Evolutionary conservation across 2,113 vertebrate species (phyloP), one percentile per base, ranked within the genome.

Genomic region (Uria aalge): DNA sequence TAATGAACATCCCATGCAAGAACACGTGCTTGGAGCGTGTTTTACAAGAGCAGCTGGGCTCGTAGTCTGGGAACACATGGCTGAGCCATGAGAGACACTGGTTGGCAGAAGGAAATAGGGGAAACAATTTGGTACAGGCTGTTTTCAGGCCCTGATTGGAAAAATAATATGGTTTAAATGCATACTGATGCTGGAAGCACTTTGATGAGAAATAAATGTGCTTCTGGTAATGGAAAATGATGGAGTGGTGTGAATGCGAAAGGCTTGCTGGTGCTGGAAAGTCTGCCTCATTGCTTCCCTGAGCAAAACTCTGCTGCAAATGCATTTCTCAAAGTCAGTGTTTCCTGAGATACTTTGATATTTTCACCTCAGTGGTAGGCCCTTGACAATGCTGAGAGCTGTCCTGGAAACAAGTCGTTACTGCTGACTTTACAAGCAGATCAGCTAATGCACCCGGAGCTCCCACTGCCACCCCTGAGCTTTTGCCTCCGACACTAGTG

Each of bases 31-130:
- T 36, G 57, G 47, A 91, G 47, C 0, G 0, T 30, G 45, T 60
- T 50, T 95, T 90, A 62, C 76, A 68, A 59, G 56, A 88, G 64
- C 94, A 93, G 68, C 92, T 97, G 82, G 62, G 59, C 80, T 95
- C 0, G 14, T 57, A 92, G 88, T 41, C 50, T 63, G 69, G 73
- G 76, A 90, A 74, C 94, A 96, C 94, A 91, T 82, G 95, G 85
- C 88, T 72, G 80, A 78, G 76, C 94, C 92, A 89, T 64, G 95
- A 92, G 82, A 86, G 88, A 60, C 52, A 9, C 38, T 71, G 94
- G 55, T 8, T 84, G 85, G 59, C 82, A 94, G 76, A 67, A 78
- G 47, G 43, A 43, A 92, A 67, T 2, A 48, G 34, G 27, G 18
- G 36, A 48, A 81, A 82, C 64, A 22, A 8, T 66, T 83, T 71